Evolutionary conservation across 2,797 vertebrate genomes (phyloP), one percentile per base, ranked within the genome.

Genomic region (Fundulus diaphanus): DNA sequence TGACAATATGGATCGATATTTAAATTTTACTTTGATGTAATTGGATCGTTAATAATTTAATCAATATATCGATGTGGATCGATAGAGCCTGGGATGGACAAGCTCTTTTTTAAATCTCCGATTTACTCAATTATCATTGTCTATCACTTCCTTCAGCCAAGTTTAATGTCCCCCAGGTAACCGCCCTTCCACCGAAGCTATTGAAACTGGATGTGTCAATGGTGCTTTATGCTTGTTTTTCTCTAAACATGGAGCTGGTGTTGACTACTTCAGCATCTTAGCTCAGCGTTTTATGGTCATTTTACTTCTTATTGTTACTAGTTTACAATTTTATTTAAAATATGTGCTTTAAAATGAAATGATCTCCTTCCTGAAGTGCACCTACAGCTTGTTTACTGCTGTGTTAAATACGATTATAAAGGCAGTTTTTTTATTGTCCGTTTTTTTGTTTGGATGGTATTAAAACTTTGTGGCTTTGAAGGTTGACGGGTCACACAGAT

Each of bases 401-500:
- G 13, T 48, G 15, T 18, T 18, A 48, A 16, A 16, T 48, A 48
- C 16, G 13, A 18, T 48, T 48, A 5, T 48, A 48, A 48, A 16
- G 42, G 1, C 11, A 27, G 13, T 56, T 56, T 27, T 56, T 56
- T 12, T 15, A 29, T 0, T 13, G n/a, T 12, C 16, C 54, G 12
- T 56, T 16, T 15, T 46, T 24, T 70, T 37, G 31, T 15, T 54
- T 13, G 15, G 29, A 13, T 54, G 18, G 22, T 11, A 29, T 78
- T 66, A 42, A 40, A 68, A 44, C 35, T 40, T 3, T 20, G 18
- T 46, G 52, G 65, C 16, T 67, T 61, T 54, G 1, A 42, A 37
- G 44, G 31, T 49, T 68, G 70, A 42, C 74, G 76, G 78, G 63
- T 76, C 66, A 61, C 74, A 51, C 5, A 61, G 27, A 79, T 70